phyloP scores from a whole-genome alignment of 2,113 vertebrate genomes.

The Notothenia rossii region DNA sequence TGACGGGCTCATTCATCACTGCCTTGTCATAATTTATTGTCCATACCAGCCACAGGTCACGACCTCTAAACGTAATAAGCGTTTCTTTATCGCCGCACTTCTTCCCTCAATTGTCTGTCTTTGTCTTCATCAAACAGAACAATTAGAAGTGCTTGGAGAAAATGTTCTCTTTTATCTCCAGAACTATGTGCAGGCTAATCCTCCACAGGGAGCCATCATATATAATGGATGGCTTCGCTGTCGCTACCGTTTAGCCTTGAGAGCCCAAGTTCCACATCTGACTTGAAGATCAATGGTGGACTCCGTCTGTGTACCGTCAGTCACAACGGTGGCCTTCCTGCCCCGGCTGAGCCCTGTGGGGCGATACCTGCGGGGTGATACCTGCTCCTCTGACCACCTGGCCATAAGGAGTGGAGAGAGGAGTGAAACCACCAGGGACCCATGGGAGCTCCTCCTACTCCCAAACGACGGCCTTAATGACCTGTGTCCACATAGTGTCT shows the following conservation, averaged over 20 bases:
- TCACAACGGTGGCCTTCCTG: conserved; percentile 63
- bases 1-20: conserved; percentile 56
- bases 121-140: conserved; percentile 68
- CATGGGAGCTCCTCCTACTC: neutral
- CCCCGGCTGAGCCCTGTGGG: conserved; percentile 40
- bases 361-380: too few relatives aligned
- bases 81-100: conserved; percentile 31
- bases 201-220: conserved; percentile 71
- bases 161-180: conserved; percentile 64
- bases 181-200: conserved; percentile 60
- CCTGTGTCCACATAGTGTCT: neutral
- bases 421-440: conserved; percentile 34
- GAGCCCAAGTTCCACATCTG: conserved; percentile 65
- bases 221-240: conserved; percentile 77
- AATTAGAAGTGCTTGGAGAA: conserved; percentile 69
- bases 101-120: conserved; percentile 50
- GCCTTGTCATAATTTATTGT: conserved; percentile 55
- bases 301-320: conserved; percentile 73
- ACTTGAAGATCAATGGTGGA: conserved; percentile 74
- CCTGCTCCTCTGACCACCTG: conserved; percentile 52
- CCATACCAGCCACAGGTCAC: conserved; percentile 46
- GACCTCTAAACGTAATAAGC: conserved; percentile 53
- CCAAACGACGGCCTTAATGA: conserved; percentile 3
- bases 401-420: conserved; percentile 41
- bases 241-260: conserved; percentile 76